Conservation (phyloP, 2,113 vertebrate genomes). For the Stigmatopora nigra region DNA sequence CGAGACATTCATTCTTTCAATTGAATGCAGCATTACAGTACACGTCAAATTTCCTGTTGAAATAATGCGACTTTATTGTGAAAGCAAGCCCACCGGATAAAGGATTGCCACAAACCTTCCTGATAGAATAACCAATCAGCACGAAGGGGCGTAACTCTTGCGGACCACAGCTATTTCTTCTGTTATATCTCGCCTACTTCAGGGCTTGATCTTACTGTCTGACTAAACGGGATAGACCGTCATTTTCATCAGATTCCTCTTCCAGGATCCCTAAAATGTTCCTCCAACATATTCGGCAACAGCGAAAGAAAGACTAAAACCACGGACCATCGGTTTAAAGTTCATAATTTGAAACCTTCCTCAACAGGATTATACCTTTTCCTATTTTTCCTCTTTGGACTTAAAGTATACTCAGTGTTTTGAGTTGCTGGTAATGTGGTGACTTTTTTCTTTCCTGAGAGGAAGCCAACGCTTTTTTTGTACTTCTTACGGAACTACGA, state of each 20-base stretch:
- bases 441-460: conserved; percentile 34
- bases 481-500: conserved; percentile 4
- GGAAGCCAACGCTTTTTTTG: conserved; percentile 15
- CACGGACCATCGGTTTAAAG: conserved; percentile 11
- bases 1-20: neutral
- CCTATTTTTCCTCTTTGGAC: conserved; percentile 1
- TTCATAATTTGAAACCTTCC: neutral
- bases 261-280: conserved; percentile 39
- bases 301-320: neutral
- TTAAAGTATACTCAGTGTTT: conserved; percentile 12
- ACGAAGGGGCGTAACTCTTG: conserved; percentile 32
- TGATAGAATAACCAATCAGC: conserved; percentile 45
- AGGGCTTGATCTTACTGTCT: conserved; percentile 18
- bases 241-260: conserved; percentile 10
- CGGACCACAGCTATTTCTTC: conserved; percentile 46
- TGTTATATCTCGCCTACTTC: conserved; percentile 13
- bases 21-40: neutral
- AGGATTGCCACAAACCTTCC: rapidly evolving
- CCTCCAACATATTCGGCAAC: neutral
- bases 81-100: conserved; percentile 7
- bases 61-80: conserved; percentile 33
- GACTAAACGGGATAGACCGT: neutral
- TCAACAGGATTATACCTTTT: conserved; percentile 31
- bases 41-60: neutral
- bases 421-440: conserved; percentile 29